Evolutionary conservation across 2,888 invertebrate species (phyloP), one percentile per base, ranked within the genome.

Genomic region (Ecliptopera silaceata): DNA sequence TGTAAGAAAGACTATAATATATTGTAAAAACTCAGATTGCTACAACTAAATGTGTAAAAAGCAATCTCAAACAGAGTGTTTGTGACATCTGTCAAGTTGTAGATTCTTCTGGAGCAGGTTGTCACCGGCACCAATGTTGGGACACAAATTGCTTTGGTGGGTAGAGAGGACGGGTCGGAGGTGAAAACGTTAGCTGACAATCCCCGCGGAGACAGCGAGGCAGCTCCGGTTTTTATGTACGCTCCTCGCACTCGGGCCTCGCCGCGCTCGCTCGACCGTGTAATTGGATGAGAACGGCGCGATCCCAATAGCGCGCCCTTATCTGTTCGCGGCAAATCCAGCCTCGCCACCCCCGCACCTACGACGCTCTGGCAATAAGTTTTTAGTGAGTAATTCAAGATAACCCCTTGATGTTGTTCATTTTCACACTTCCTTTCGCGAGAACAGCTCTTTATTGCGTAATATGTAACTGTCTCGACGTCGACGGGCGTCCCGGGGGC

Each of bases 381-480:
- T 91, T 90, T 90, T 90, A 90, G 90, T 89, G 90, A 90, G 90
- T 89, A 90, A 90, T 91, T 90, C 87, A 88, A 90, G 90, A 91
- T 91, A 91, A 90, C 90, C 91, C 90, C 89, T 90, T 90, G 86
- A 89, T 89, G 90, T 89, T 89, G 89, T 88, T 91, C 90, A 91
- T 90, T 91, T 91, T 91, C 90, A 91, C 91, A 91, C 90, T 90
- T 91, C 90, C 91, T 90, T 90, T 87, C 86, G 88, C 91, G 91
- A 91, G 90, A 90, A 91, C 91, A 90, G 91, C 87, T 89, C 88
- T 89, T 90, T 90, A 91, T 91, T 87, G 89, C 89, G 86, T 88
- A 90, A 90, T 90, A 89, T 88, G 90, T 90, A 88, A 88, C 88
- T 88, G 89, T 90, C 89, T 88, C 84, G 70, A 80, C 80, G 86